These are phyloP conservation scores for Trinorchestia longiramus DNA, from an alignment of 1,140 invertebrate species.

Conservation along the genomic window DNA sequence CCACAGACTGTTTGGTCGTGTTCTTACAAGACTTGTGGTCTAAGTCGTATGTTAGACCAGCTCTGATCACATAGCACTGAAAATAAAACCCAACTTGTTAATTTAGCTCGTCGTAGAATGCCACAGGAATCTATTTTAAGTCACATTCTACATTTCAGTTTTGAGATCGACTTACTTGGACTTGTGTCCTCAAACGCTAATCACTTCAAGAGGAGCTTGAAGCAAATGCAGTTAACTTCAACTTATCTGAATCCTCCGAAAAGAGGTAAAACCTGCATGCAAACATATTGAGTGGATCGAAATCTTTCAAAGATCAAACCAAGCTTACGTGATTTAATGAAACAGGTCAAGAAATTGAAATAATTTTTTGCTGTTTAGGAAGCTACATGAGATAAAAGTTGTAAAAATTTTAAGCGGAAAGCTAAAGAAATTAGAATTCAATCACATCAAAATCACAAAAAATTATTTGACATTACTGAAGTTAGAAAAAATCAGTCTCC, in stretches of 20 bases:
- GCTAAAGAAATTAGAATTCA: not conserved
- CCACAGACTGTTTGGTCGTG: too few relatives aligned
- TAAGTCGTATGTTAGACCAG: not conserved
- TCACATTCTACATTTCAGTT: not conserved
- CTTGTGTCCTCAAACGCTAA: too few relatives aligned
- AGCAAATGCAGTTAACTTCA: too few relatives aligned
- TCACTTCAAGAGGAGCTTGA: too few relatives aligned
- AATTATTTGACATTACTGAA: not conserved
- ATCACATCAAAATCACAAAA: not conserved
- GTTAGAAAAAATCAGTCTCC: not conserved
- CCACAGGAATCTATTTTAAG: not conserved
- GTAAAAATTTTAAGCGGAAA: not conserved
- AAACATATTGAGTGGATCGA: not conserved
- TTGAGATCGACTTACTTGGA: not conserved
- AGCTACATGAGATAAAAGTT: not conserved
- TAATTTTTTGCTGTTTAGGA: not conserved
- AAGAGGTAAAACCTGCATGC: not conserved
- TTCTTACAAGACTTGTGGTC: too few relatives aligned
- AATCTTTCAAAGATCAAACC: not conserved
- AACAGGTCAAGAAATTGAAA: not conserved
- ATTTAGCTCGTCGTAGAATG: not conserved
- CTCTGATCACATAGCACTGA: not conserved
- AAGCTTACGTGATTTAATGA: too few relatives aligned
- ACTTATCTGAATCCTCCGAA: not conserved
- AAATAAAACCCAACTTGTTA: not conserved